Conservation (phyloP, 2,888 invertebrate species). For the Trissolcus japonicus region DNA sequence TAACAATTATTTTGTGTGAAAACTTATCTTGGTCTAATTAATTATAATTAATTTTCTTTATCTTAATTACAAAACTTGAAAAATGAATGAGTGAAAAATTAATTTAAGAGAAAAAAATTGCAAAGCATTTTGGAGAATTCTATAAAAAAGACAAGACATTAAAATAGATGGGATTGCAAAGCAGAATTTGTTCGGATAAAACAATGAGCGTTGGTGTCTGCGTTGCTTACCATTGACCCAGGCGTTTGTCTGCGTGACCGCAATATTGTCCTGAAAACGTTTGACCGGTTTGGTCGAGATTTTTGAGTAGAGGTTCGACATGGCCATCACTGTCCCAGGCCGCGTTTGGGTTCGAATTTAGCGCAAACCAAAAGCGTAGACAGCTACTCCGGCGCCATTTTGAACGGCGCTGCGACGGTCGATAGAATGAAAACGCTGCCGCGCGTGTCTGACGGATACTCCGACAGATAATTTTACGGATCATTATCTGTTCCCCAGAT, state of each 20-base stretch:
- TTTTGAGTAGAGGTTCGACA: constrained; percentile 88
- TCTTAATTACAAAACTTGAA: too few relatives aligned
- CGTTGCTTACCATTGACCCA: constrained; percentile 88
- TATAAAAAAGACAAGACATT: not conserved
- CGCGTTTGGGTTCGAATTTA: constrained; percentile 43
- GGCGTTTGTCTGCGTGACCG: constrained; percentile 88
- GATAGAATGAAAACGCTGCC: constrained; percentile 64
- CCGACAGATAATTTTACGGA: constrained; percentile 55
- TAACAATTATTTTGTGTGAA: too few relatives aligned
- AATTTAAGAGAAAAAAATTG: too few relatives aligned
- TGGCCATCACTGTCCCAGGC: constrained; percentile 77
- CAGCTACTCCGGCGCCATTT: constrained; percentile 66
- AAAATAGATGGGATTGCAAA: not conserved
- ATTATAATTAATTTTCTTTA: too few relatives aligned
- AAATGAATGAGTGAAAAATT: too few relatives aligned
- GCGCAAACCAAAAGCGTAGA: constrained; percentile 43
- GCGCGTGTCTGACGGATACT: constrained; percentile 60
- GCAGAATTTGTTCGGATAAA: not conserved
- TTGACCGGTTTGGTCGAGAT: constrained; percentile 85
- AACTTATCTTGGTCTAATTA: too few relatives aligned
- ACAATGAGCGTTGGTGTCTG: constrained; percentile 7
- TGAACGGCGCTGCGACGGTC: constrained; percentile 64
- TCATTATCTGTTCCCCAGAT: constrained; percentile 43
- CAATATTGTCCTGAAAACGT: constrained; percentile 85
- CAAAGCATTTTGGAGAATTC: too few relatives aligned